phyloP scores from a whole-genome alignment of 2,797 vertebrate species.

The Ctenosaura bakeri region DNA sequence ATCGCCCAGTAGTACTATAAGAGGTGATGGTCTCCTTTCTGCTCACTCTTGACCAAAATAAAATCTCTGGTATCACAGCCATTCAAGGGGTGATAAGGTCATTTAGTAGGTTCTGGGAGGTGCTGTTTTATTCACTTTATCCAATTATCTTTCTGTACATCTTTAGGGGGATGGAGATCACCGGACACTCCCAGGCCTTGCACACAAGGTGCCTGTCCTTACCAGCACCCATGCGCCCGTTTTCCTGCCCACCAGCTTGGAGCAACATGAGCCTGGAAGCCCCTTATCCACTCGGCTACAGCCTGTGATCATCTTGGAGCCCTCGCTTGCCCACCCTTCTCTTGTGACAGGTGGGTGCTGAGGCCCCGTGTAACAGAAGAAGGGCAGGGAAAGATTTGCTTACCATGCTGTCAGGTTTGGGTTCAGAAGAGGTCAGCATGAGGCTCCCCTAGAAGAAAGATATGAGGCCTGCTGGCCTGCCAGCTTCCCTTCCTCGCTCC shows the following conservation, averaged over 20 bases:
- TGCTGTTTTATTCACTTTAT: background rate
- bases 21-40: background rate
- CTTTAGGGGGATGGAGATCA: conserved; percentile 84
- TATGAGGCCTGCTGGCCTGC: background rate
- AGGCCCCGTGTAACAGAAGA: background rate
- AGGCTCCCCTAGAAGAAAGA: background rate
- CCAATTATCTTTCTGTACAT: conserved; percentile 4
- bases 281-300: conserved; percentile 85
- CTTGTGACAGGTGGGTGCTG: conserved; percentile 87
- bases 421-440: background rate
- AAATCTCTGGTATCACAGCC: background rate
- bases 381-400: background rate
- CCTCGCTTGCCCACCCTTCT: conserved; percentile 86
- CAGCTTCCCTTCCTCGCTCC: no score
- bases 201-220: conserved; percentile 77
- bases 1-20: background rate
- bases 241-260: conserved; percentile 87
- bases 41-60: background rate
- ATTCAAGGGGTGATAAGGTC: background rate
- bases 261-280: conserved; percentile 83
- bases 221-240: conserved; percentile 79
- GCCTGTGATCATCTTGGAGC: conserved; percentile 93
- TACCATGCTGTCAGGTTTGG: background rate
- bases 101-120: background rate
- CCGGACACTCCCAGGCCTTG: conserved; percentile 75